phyloP scores from a whole-genome alignment of 2,113 vertebrate species.

The Dolichotis patagonum region DNA sequence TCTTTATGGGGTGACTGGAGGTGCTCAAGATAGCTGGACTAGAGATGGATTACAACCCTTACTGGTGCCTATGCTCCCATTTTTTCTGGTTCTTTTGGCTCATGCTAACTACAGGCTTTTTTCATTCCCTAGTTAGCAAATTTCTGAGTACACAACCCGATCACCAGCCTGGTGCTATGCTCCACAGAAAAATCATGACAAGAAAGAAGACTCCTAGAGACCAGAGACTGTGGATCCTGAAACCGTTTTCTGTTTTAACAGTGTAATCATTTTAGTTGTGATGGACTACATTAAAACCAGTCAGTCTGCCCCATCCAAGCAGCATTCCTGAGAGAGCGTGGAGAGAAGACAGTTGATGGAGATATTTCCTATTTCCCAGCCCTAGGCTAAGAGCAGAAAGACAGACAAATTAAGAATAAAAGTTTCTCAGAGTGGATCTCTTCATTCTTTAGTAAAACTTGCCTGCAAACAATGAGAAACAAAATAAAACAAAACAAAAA shows the following conservation, averaged over 20 bases:
- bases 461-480: not conserved
- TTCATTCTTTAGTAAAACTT: not conserved
- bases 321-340: not conserved
- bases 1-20: not conserved
- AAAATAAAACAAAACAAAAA: not conserved
- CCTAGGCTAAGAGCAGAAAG: not conserved
- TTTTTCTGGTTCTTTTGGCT: not conserved
- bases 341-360: not conserved
- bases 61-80: not conserved
- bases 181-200: not conserved
- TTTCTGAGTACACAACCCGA: not conserved
- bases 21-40: not conserved
- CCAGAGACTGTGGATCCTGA: not conserved
- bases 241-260: not conserved
- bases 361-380: not conserved
- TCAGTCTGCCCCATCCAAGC: not conserved
- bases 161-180: not conserved
- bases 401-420: not conserved
- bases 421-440: not conserved
- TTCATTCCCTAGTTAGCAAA: not conserved
- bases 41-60: not conserved
- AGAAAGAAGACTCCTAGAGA: not conserved
- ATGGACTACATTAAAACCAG: not conserved
- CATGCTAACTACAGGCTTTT: not conserved
- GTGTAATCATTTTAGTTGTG: not conserved